Conservation (phyloP, 2,888 invertebrate genomes). For the Neria commutata region DNA sequence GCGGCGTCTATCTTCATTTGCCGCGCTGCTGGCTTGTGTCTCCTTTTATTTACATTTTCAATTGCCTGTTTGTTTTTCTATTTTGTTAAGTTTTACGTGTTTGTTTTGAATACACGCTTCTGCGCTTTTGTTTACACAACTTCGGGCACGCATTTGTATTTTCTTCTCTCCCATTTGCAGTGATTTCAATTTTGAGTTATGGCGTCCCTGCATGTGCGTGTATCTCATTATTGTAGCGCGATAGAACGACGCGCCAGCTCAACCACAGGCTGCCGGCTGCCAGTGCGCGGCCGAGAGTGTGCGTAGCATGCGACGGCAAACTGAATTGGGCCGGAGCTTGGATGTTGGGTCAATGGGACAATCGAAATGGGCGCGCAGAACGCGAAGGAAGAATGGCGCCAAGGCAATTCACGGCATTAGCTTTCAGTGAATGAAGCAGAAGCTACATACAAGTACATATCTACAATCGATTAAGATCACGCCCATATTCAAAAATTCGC, state of each 20-base stretch:
- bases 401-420: too few species aligned
- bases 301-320: not conserved
- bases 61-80: too few species aligned
- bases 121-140: conserved; percentile 16
- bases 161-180: too few species aligned
- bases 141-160: not conserved
- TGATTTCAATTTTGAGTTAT: conserved; percentile 30
- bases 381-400: too few species aligned
- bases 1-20: too few species aligned
- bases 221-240: not conserved
- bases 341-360: conserved; percentile 49
- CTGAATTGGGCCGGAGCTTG: conserved; percentile 27
- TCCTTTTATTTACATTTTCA: conserved; percentile 29
- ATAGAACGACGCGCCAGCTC: not conserved
- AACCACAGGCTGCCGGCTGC: too few species aligned
- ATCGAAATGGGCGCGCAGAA: conserved; percentile 41
- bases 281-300: too few species aligned
- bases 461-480: too few species aligned
- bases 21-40: too few species aligned
- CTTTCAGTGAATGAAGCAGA: too few species aligned
- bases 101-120: conserved; percentile 7
- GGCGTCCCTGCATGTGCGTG: not conserved
- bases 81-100: conserved; percentile 9
- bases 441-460: too few species aligned
- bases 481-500: too few species aligned